Conservation (phyloP, 2,888 invertebrate species). For the Sphaerophoria taeniata region DNA sequence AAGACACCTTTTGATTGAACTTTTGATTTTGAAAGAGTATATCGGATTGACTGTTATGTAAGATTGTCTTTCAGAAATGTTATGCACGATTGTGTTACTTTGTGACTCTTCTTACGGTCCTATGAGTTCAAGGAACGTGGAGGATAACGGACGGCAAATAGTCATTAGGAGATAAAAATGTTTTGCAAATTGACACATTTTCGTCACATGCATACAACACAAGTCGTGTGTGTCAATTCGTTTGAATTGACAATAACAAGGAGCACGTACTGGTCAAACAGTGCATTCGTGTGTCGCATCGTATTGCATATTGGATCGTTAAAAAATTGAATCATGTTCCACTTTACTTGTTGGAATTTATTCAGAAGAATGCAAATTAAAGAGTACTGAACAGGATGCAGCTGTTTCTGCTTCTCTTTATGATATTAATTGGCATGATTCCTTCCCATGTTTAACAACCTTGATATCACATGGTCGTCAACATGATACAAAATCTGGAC, state of each 20-base stretch:
- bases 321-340: background rate
- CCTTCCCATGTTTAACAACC: no score
- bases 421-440: no score
- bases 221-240: background rate
- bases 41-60: no score
- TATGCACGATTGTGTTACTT: background rate
- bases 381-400: no score
- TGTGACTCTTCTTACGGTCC: background rate
- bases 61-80: background rate
- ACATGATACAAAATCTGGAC: no score
- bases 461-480: no score
- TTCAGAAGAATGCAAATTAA: no score
- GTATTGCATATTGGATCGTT: background rate
- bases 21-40: no score
- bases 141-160: conserved; percentile 3
- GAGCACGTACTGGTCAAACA: background rate
- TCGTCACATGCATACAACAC: background rate
- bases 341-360: background rate
- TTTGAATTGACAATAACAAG: background rate
- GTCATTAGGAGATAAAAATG: conserved; percentile 13
- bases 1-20: no score
- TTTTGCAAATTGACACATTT: conserved; percentile 18
- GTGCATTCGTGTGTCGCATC: background rate
- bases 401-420: no score
- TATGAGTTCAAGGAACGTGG: background rate